phyloP scores from a whole-genome alignment of 2,113 vertebrate species.

The Rhegmatorhina hoffmannsi region DNA sequence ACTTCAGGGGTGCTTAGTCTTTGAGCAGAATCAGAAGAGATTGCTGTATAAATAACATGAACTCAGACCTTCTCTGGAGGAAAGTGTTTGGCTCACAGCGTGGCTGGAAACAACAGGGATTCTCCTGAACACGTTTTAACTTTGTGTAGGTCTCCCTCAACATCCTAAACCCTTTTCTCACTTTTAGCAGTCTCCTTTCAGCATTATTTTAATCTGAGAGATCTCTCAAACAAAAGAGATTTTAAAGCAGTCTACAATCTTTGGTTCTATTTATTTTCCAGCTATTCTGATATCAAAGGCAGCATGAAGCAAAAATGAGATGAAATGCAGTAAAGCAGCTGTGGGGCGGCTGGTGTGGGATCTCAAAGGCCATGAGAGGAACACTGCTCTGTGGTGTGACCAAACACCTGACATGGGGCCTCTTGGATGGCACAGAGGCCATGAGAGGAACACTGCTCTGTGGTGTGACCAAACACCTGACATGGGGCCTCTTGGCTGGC shows the following conservation, averaged over 20 bases:
- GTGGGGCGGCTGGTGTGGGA: background rate
- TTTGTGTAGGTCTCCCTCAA: background rate
- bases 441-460: background rate
- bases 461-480: background rate
- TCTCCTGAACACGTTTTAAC: background rate
- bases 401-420: rapidly evolving
- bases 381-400: background rate
- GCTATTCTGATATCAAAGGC: background rate
- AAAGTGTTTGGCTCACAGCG: background rate
- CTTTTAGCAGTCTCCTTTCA: background rate
- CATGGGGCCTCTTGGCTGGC: background rate
- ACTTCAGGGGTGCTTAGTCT: background rate
- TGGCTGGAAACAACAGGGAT: background rate
- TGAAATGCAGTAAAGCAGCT: background rate
- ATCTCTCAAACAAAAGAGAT: background rate
- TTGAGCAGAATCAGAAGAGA: background rate
- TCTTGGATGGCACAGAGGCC: background rate
- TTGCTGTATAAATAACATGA: background rate
- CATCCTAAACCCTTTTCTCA: background rate
- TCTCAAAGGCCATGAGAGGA: background rate
- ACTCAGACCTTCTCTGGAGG: background rate
- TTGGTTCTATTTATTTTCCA: constrained; percentile 19
- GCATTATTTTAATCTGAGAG: constrained; percentile 12
- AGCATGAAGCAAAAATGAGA: background rate
- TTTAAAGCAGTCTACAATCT: background rate